Evolutionary conservation across 2,113 vertebrate genomes (phyloP).

Genomic region (Heterotis niloticus): DNA sequence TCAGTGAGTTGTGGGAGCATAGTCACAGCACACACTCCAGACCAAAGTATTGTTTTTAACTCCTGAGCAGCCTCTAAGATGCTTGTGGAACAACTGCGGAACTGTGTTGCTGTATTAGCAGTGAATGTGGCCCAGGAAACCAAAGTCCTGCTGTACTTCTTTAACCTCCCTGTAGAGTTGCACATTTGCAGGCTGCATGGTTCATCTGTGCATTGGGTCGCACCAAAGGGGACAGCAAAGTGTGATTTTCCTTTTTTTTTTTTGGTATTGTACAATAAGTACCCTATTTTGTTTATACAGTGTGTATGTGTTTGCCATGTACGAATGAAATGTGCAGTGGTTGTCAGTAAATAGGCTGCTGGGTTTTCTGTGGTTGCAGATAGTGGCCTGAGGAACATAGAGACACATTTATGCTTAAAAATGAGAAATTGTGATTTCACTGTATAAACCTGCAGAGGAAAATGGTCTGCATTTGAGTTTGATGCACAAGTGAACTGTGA

Average conservation of each 20-base stretch:
- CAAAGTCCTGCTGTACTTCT: constrained; percentile 35
- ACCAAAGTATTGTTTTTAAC: constrained; percentile 19
- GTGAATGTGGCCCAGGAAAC: neutral
- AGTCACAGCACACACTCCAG: too few species aligned
- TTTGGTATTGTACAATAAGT: constrained; percentile 29
- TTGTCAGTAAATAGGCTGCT: too few species aligned
- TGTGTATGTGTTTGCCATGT: constrained; percentile 33
- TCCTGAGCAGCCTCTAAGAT: neutral
- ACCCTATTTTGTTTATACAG: constrained; percentile 40
- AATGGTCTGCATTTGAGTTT: neutral
- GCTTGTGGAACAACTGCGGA: neutral
- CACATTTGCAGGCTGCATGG: constrained; percentile 49
- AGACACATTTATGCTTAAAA: too few species aligned
- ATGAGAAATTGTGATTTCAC: neutral
- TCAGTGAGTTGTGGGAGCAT: too few species aligned
- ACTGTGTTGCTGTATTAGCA: neutral
- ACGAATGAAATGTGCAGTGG: constrained; percentile 24
- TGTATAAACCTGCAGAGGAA: neutral
- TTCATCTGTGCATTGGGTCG: constrained; percentile 30
- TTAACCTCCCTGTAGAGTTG: constrained; percentile 46
- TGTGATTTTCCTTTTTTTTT: constrained; percentile 23
- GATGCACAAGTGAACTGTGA: constrained; percentile 1
- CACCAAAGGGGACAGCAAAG: constrained; percentile 1
- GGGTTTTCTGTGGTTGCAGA: too few species aligned
- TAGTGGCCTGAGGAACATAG: constrained; percentile 4